These are phyloP conservation scores for Pentalonia nigronervosa DNA, from an alignment of 1,140 invertebrate genomes.

Conservation along the genomic window DNA sequence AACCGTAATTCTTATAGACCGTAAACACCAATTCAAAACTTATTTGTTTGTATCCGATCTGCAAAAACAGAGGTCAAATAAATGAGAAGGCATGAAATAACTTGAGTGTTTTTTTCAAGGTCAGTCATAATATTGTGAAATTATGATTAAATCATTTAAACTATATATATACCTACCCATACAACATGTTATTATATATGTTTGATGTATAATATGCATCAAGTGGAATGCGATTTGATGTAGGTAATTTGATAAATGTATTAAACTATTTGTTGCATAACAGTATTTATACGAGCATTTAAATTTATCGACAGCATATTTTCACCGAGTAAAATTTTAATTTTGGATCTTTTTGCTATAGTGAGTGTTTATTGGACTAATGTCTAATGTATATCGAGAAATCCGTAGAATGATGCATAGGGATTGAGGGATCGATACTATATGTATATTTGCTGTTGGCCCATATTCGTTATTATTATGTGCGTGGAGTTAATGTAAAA, in stretches of 20 bases:
- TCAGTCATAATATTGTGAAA: background rate
- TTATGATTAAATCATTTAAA: background rate
- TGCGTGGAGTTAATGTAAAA: background rate
- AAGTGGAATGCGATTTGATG: background rate
- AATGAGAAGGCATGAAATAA: slow-evolving; percentile 22
- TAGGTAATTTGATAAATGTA: background rate
- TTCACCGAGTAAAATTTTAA: background rate
- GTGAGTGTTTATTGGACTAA: background rate
- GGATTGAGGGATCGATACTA: background rate
- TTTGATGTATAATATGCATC: background rate
- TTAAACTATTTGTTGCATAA: background rate
- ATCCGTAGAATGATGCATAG: background rate
- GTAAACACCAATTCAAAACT: background rate
- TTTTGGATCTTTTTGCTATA: background rate
- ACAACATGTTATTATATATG: background rate
- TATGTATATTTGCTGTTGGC: background rate
- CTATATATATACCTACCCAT: background rate
- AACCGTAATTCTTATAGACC: slow-evolving; percentile 35
- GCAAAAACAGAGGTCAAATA: background rate
- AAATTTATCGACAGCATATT: background rate
- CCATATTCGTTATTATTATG: background rate
- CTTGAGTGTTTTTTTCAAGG: background rate
- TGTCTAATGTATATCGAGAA: background rate
- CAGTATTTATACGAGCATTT: background rate
- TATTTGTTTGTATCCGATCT: slow-evolving; percentile 1